Base-by-base conservation (phyloP, 2,113 vertebrate genomes). In the Sinocyclocheilus maitianheensis region DNA sequence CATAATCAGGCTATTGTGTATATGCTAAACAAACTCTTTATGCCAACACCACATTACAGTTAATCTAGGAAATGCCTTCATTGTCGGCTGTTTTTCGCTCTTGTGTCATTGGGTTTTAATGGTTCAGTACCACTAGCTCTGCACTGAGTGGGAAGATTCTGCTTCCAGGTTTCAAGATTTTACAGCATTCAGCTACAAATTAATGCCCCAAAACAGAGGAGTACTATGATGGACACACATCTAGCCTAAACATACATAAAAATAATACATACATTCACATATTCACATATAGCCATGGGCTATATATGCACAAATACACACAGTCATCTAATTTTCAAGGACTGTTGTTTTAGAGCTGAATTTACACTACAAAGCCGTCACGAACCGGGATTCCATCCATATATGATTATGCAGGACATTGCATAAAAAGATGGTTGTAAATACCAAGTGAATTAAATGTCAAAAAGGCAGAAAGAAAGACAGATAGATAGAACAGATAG, bases 11-110 rank as follows among this genome's bases (percentile, higher is more conserved):
- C 58, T 63, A 6, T 63, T n/a, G 1, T 63, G 62, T 63, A 46
- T 46, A 10, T 20, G 40, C 37, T 22, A 37, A 18, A 24, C 8
- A 81, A 60, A 81, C 6, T 62, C 40, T 60, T 63, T 13, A 63
- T 37, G 7, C 71, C 71, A 58, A 26, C 51, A 60, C 8, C 69
- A n/a, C 48, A 60, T 46, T 63, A 60, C 58, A 74, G 55, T 75
- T 58, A 46, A 46, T 46, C 43, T 46, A 53, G 69, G 34, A 58
- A 84, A 74, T 46, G 71, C 24, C 71, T 48, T 58, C 69, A 55
- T 43, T 55, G 11, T 30, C 69, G 24, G 34, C 48, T 81, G 60
- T 69, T 82, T 62, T 79, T 77, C 5, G 48, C 60, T n/a, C 55
- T 46, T 26, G 37, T 43, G 22, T 18, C 55, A 30, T 63, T 63